These are phyloP conservation scores for Drosophila parthenogenetica DNA, from an alignment of 2,888 invertebrate species.

Conservation along the genomic window DNA sequence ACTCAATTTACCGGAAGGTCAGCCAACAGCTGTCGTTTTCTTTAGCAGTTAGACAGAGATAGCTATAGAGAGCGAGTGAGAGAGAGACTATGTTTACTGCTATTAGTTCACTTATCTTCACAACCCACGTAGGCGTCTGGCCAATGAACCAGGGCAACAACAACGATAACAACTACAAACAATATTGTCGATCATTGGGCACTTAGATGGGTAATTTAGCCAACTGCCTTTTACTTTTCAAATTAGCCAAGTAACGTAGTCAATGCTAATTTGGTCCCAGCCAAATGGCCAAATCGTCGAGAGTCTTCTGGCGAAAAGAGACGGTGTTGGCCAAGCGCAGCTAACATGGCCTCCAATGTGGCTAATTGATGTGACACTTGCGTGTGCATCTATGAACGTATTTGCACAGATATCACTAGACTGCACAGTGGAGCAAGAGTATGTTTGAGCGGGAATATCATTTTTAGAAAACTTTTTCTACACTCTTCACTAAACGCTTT, in stretches of 20 bases:
- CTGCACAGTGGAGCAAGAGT: constrained; percentile 38
- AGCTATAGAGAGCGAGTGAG: too few species aligned
- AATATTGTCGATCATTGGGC: constrained; percentile 28
- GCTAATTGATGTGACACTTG: constrained; percentile 74
- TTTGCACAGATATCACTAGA: constrained; percentile 43
- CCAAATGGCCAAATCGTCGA: constrained; percentile 14
- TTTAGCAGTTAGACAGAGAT: too few species aligned
- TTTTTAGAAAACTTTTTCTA: too few species aligned
- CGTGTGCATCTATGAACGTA: constrained; percentile 62
- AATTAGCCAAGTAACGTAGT: constrained; percentile 50
- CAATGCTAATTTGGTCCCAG: constrained; percentile 55
- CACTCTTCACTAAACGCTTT: too few species aligned
- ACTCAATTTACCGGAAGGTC: constrained; percentile 57
- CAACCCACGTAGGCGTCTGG: constrained; percentile 33
- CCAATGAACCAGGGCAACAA: constrained; percentile 51
- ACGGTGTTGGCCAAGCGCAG: constrained; percentile 6
- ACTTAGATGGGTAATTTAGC: constrained; percentile 54
- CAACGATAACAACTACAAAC: background rate
- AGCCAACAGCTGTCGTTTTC: constrained; percentile 45
- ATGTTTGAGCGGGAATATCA: too few species aligned
- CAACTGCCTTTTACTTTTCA: constrained; percentile 69
- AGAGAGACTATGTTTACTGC: background rate
- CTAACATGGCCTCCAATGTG: constrained; percentile 35
- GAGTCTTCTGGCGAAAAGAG: constrained; percentile 28
- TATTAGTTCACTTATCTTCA: too few species aligned